phyloP scores from a whole-genome alignment of 2,888 invertebrate genomes.

The Pseudanteris insignis region DNA sequence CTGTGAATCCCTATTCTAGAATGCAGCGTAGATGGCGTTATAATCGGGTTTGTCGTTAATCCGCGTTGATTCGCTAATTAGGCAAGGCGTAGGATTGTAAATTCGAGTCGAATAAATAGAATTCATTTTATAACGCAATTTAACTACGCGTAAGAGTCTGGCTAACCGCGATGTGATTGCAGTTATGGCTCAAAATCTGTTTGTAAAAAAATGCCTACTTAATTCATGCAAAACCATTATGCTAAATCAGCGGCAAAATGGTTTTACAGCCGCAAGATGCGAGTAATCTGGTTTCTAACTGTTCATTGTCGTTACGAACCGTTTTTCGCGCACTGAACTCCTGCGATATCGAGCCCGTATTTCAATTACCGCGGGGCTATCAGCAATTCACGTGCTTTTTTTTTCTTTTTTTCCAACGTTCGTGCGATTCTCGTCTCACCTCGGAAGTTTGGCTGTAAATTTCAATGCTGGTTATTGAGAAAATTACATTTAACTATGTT shows the following conservation, averaged over 20 bases:
- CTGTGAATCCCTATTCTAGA: too few species aligned
- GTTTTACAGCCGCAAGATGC: too few species aligned
- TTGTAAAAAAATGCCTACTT: too few species aligned
- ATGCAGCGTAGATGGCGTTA: too few species aligned
- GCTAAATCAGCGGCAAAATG: too few species aligned
- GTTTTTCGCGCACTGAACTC: not conserved
- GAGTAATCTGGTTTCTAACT: constrained; percentile 29
- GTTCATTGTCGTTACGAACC: constrained; percentile 25
- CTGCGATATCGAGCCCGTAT: constrained; percentile 7
- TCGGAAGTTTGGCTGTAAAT: constrained; percentile 13
- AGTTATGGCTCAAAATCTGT: too few species aligned
- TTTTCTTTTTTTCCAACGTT: too few species aligned
- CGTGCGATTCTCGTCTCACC: not conserved
- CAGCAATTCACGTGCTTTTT: too few species aligned
- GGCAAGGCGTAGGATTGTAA: constrained; percentile 5
- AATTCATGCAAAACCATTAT: too few species aligned
- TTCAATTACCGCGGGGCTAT: constrained; percentile 16
- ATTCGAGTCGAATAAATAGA: constrained; percentile 20
- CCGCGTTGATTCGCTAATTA: too few species aligned
- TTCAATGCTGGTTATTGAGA: not conserved
- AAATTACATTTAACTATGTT: too few species aligned
- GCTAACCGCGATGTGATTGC: not conserved
- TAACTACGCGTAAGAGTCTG: constrained; percentile 7
- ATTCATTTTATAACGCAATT: constrained; percentile 20
- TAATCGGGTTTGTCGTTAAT: too few species aligned